A percentile compares a stretch with the other conserved stretches of the same genome.
These are phyloP conservation scores for Drosophila nasuta DNA, from an alignment of 1,140 invertebrate species.

Conservation along the genomic window DNA sequence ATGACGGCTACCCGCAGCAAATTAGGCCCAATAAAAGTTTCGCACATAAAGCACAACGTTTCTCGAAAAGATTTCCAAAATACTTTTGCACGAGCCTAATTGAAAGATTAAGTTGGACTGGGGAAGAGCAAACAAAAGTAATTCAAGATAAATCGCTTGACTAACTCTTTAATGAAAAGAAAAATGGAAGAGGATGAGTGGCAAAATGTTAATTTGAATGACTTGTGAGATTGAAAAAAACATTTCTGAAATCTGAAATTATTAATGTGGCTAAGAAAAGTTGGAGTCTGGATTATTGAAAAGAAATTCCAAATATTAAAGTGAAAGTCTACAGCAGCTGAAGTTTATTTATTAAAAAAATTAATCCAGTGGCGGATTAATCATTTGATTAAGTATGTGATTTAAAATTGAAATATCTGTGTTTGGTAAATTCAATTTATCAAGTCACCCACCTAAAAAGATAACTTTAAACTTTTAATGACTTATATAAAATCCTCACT, in stretches of 20 bases:
- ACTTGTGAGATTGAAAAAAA: no score
- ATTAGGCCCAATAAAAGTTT: slow-evolving; percentile 56
- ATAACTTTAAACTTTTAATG: slow-evolving; percentile 20
- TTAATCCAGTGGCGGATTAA: slow-evolving; percentile 10
- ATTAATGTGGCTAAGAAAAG: no score
- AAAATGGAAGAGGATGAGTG: not conserved
- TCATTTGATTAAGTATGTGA: slow-evolving; percentile 1
- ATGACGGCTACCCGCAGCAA: slow-evolving; percentile 66
- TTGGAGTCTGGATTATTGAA: not conserved
- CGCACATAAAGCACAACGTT: slow-evolving; percentile 46
- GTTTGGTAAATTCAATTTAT: not conserved
- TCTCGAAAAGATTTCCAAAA: not conserved
- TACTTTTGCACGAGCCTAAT: slow-evolving; percentile 25
- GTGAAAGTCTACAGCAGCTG: not conserved
- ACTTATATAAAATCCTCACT: slow-evolving; percentile 43
- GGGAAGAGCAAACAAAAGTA: not conserved
- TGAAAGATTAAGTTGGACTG: slow-evolving; percentile 40
- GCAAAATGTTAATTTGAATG: not conserved
- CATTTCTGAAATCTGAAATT: no score
- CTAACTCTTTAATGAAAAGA: not conserved
- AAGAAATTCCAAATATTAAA: not conserved
- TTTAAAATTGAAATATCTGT: slow-evolving; percentile 2
- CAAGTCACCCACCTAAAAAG: not conserved
- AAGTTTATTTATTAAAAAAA: not conserved
- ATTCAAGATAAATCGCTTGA: slow-evolving; percentile 25